phyloP scores from a whole-genome alignment of 2,797 vertebrate genomes.

The Hippoglossus hippoglossus region DNA sequence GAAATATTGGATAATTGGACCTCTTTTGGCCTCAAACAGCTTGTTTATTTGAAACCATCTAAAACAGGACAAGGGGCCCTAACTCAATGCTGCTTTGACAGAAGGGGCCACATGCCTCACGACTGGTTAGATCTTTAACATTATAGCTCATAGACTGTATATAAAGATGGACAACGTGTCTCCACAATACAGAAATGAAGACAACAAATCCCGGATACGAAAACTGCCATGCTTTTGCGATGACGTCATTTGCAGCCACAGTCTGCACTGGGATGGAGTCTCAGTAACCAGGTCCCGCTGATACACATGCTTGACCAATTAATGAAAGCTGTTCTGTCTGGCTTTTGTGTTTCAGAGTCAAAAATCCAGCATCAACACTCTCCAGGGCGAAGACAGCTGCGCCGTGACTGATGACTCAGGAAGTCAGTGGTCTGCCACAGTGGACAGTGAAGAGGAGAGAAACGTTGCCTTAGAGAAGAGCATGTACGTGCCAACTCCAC shows the following conservation, averaged over 20 bases:
- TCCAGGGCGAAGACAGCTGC: slow-evolving; percentile 65
- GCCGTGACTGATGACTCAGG: slow-evolving; percentile 61
- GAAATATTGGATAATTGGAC: neutral
- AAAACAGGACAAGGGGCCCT: neutral
- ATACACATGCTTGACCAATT: no score
- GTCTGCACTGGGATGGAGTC: no score
- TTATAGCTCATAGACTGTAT: no score
- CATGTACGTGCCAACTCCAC: slow-evolving; percentile 82
- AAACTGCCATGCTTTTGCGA: neutral
- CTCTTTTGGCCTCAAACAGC: neutral
- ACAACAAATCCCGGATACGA: no score
- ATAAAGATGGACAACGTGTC: no score
- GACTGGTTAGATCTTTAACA: neutral
- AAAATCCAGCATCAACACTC: slow-evolving; percentile 63
- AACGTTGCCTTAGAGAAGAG: slow-evolving; percentile 89
- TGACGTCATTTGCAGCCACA: no score
- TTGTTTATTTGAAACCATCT: neutral
- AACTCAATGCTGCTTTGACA: neutral
- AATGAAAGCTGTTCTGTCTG: slow-evolving; percentile 2
- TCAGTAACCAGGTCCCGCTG: no score
- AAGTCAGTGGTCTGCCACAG: slow-evolving; percentile 68
- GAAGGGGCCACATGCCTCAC: neutral
- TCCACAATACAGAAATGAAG: no score
- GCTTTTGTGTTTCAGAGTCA: slow-evolving; percentile 61
- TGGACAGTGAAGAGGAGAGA: slow-evolving; percentile 86